Conservation (phyloP, 2,113 vertebrate genomes). For the Anolis sagrei region DNA sequence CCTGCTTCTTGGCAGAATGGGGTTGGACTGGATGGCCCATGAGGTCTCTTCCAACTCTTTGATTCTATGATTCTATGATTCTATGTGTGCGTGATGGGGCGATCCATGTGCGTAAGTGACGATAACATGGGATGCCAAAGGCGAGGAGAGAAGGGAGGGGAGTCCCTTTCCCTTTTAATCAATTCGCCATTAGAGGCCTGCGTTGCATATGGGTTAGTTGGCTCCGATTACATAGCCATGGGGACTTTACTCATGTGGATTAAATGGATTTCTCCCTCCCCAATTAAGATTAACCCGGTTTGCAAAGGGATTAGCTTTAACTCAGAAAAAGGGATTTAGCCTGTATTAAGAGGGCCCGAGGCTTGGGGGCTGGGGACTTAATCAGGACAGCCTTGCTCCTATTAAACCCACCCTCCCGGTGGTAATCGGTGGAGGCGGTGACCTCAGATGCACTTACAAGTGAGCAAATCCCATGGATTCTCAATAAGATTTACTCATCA, state of each 20-base stretch:
- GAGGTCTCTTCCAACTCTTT: no score
- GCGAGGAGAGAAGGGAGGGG: not conserved
- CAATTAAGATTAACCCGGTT: slow-evolving; percentile 43
- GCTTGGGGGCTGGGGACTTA: not conserved
- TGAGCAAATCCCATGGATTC: slow-evolving; percentile 31
- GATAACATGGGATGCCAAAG: no score
- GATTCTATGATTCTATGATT: no score
- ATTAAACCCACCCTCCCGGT: slow-evolving; percentile 8
- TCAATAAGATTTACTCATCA: slow-evolving; percentile 24
- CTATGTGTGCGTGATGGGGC: no score
- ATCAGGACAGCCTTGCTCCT: slow-evolving; percentile 2
- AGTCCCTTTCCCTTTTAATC: not conserved
- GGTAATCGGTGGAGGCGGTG: slow-evolving; percentile 6
- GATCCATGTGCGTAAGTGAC: not conserved
- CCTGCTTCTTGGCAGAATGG: no score
- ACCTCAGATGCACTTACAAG: slow-evolving; percentile 1
- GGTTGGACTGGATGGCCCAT: no score
- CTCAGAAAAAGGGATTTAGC: slow-evolving; percentile 23
- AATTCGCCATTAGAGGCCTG: slow-evolving; percentile 6
- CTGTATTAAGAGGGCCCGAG: not conserved
- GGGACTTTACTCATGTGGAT: slow-evolving; percentile 33
- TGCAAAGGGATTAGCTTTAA: slow-evolving; percentile 37
- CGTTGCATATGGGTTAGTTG: slow-evolving; percentile 16
- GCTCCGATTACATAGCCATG: slow-evolving; percentile 15
- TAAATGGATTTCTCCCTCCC: slow-evolving; percentile 33